A percentile compares a stretch with the other conserved stretches of the same genome.
Conservation (phyloP, 1,140 invertebrate species). For the Danaus plexippus region DNA sequence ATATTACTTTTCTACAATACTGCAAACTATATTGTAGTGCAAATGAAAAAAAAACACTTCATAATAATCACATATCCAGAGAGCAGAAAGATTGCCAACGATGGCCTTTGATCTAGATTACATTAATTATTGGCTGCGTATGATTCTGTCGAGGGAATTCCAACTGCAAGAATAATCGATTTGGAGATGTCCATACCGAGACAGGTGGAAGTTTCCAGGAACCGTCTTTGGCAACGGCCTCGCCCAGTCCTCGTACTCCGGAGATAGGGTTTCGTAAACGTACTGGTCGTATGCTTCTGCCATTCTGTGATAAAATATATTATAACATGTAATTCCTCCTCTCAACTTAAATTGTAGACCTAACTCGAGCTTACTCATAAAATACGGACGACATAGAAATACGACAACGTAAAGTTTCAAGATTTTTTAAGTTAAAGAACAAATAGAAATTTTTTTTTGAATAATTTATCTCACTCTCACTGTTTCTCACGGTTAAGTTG, state of each 20-base stretch:
- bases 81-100: background rate
- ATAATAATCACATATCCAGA: background rate
- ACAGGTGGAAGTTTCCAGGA: slow-evolving; percentile 75
- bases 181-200: slow-evolving; percentile 79
- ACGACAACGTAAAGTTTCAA: no score
- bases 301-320: slow-evolving; percentile 35
- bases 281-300: slow-evolving; percentile 63
- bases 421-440: no score
- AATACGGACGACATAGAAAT: no score
- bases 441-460: no score
- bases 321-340: no score
- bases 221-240: slow-evolving; percentile 60
- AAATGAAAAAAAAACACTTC: no score
- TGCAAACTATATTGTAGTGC: no score
- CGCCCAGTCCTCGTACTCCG: slow-evolving; percentile 63
- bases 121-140: slow-evolving; percentile 65
- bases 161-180: slow-evolving; percentile 83
- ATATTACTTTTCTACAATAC: no score
- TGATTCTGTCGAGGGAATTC: slow-evolving; percentile 78
- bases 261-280: slow-evolving; percentile 58
- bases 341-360: no score
- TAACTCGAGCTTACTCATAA: no score
- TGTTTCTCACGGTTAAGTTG: no score
- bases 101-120: background rate
- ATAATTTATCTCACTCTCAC: slow-evolving; percentile 2